Conservation (phyloP, 2,797 vertebrate species). For the Numenius phaeopus region DNA sequence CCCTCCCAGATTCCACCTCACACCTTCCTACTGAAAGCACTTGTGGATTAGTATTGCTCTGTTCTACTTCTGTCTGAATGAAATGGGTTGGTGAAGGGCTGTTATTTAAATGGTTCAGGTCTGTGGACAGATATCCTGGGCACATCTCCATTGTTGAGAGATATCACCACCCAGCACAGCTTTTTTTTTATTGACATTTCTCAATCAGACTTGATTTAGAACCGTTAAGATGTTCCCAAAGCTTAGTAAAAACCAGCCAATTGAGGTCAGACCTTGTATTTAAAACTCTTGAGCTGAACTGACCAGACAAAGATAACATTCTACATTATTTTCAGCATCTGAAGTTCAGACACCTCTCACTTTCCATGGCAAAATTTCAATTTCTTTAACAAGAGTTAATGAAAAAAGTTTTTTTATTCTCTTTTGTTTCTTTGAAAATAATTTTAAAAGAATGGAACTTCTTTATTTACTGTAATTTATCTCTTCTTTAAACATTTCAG, state of each 20-base stretch:
- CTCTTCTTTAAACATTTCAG: background rate
- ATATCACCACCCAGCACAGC: background rate
- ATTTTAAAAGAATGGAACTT: background rate
- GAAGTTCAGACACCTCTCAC: background rate
- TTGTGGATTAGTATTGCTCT: background rate
- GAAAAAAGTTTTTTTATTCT: fast-evolving
- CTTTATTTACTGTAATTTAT: background rate
- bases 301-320: background rate
- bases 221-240: background rate
- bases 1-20: background rate
- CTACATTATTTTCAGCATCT: background rate
- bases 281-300: background rate
- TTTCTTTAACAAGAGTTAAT: background rate
- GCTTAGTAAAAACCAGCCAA: background rate
- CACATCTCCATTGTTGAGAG: background rate
- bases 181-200: background rate
- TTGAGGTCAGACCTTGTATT: background rate
- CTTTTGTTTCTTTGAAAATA: background rate
- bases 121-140: background rate
- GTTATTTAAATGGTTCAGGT: background rate
- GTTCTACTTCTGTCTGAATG: background rate
- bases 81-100: background rate
- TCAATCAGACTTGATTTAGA: background rate
- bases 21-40: background rate
- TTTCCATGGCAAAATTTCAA: background rate